A percentile compares a stretch with the other conserved stretches of the same genome.
Evolutionary conservation across 2,888 invertebrate genomes (phyloP).

Genomic region (Cephalotes varians): DNA sequence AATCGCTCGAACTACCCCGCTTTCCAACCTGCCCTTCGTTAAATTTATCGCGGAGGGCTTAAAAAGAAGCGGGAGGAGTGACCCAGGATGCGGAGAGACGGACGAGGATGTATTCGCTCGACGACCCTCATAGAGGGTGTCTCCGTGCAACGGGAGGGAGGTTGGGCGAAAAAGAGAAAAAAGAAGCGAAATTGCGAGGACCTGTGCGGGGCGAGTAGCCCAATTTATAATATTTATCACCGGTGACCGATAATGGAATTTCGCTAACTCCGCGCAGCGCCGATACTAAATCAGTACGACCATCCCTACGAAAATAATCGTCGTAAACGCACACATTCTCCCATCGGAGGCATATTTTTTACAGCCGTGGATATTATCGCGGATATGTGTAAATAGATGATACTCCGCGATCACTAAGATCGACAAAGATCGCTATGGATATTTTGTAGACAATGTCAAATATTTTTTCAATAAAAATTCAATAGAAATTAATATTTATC

Average conservation of each 20-base stretch:
- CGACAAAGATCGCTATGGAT: not conserved
- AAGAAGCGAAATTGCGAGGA: slow-evolving; percentile 41
- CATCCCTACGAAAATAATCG: slow-evolving; percentile 62
- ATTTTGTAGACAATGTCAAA: not conserved
- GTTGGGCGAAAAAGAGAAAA: slow-evolving; percentile 20
- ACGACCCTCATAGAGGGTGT: slow-evolving; percentile 55
- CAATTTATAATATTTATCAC: slow-evolving; percentile 85
- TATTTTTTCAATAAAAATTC: not conserved
- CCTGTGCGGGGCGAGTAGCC: slow-evolving; percentile 62
- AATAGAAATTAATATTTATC: not conserved
- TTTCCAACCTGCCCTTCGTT: slow-evolving; percentile 62
- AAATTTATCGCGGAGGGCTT: slow-evolving; percentile 79
- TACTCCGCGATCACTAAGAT: not conserved
- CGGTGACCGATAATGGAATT: slow-evolving; percentile 84
- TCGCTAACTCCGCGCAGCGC: slow-evolving; percentile 67
- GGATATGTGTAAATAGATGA: slow-evolving; percentile 7
- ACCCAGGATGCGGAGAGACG: slow-evolving; percentile 46
- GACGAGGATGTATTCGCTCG: slow-evolving; percentile 64
- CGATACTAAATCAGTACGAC: slow-evolving; percentile 70
- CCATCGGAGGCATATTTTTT: not conserved
- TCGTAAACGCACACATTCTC: slow-evolving; percentile 62
- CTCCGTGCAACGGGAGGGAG: slow-evolving; percentile 41
- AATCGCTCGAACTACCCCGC: slow-evolving; percentile 81
- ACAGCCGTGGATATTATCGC: not conserved
- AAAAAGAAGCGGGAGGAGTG: slow-evolving; percentile 52